phyloP scores from a whole-genome alignment of 2,113 vertebrate genomes.

The Delphinus delphis region DNA sequence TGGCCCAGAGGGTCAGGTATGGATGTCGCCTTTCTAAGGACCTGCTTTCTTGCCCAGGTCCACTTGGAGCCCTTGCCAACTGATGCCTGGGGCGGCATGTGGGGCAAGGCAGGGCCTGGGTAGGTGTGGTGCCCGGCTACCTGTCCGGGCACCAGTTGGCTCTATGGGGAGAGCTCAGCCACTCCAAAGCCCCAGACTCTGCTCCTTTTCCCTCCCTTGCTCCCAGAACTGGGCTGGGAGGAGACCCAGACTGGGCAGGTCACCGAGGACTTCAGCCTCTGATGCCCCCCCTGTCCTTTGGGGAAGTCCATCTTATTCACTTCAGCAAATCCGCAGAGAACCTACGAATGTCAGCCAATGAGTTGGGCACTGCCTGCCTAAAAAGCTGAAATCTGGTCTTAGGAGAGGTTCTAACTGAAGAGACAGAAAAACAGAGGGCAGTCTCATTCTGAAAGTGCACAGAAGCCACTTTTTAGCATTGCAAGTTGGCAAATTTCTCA shows the following conservation, averaged over 20 bases:
- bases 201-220: neutral
- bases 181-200: neutral
- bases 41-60: neutral
- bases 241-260: neutral
- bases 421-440: neutral
- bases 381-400: neutral
- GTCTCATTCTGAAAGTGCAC: neutral
- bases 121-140: neutral
- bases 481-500: neutral
- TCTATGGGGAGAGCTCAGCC: neutral
- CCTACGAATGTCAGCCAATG: neutral
- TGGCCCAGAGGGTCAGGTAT: neutral
- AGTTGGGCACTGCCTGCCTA: neutral
- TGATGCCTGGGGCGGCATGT: neutral
- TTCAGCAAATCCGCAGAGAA: neutral
- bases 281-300: neutral
- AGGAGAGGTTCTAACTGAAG: neutral
- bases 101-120: neutral
- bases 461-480: neutral
- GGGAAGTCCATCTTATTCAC: neutral
- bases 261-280: neutral
- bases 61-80: neutral
- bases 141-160: neutral
- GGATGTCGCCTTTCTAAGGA: neutral
- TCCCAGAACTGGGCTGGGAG: neutral